Evolutionary conservation across 2,888 invertebrate species (phyloP).

Genomic region (Stenotaenia linearis): DNA sequence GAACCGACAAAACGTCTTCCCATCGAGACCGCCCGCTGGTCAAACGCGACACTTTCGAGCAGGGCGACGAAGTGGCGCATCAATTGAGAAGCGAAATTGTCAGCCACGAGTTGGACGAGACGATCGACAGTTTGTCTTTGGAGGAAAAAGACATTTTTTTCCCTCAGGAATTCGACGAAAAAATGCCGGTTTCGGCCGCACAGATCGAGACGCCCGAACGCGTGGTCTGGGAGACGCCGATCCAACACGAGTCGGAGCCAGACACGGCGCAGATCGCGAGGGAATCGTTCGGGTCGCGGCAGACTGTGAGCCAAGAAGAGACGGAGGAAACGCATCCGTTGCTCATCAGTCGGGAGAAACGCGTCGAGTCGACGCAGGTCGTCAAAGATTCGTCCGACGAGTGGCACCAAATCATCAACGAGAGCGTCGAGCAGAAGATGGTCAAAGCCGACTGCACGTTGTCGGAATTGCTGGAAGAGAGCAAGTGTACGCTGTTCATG

Average conservation of each 20-base stretch:
- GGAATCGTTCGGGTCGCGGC: neutral
- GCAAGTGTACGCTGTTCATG: neutral
- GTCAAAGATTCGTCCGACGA: neutral
- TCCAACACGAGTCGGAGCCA: neutral
- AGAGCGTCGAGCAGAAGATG: neutral
- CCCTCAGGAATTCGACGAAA: neutral
- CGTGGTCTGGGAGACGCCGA: conserved; percentile 36
- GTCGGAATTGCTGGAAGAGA: neutral
- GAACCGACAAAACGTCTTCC: conserved; percentile 27
- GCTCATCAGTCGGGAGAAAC: neutral
- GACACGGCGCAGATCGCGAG: neutral
- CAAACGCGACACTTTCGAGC: conserved; percentile 30
- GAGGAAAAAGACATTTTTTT: conserved; percentile 38
- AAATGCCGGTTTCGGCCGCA: neutral
- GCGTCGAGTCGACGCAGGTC: neutral
- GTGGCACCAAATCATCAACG: neutral
- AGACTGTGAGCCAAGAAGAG: neutral
- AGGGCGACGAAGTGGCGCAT: conserved; percentile 36
- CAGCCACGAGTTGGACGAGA: conserved; percentile 39
- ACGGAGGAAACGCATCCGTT: neutral
- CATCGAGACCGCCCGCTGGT: neutral
- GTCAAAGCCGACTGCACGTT: neutral
- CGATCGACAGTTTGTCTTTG: conserved; percentile 39
- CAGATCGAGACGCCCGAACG: conserved; percentile 27
- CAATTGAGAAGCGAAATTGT: conserved; percentile 41